Base-by-base conservation (phyloP, 1,140 invertebrate species). In the Anoplolepis gracilipes region DNA sequence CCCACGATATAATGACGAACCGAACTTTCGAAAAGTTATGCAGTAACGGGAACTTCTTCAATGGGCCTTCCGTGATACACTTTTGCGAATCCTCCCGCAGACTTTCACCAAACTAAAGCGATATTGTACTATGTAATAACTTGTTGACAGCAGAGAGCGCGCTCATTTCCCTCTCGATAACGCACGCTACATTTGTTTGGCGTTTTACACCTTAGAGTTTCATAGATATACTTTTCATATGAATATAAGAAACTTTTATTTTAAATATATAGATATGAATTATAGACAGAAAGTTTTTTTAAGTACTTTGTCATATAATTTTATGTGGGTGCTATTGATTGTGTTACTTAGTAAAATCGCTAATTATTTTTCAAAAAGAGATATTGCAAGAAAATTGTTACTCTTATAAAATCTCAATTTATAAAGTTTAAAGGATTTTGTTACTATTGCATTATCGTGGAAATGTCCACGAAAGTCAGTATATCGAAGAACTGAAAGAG, bases 21-120 rank as follows among this genome's bases (percentile, higher is more conserved):
- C 76, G 85, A 90, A 90, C 89, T 90, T 79, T 87, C 89, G 85
- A 87, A 90, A 90, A 90, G 88, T 89, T 90, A 89, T 84, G 89
- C 88, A 87, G 88, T 87, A 90, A 90, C 88, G 67, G 86, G 86
- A 90, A 90, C 89, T 90, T 90, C 88, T 87, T 89, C 88, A 85
- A 88, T 88, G 84, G 81, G 85, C 89, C 84, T 87, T 78, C 85
- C 62, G 75, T 89, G 88, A 84, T 87, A 89, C 88, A 90, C 78
- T 90, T 90, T 89, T 79, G 73, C 85, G 75, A 89, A 89, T 84
- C 65, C 77, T 87, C 86, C 72, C 85, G 76, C 62, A 67, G 85
- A 86, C 78, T 25, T 77, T 82, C 78, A 73, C 78, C 36, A 82
- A 82, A 82, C 78, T 82, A 73, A 82, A 82, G 59, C 78, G 78